These are phyloP conservation scores for Pelecanoides urinatrix DNA, from an alignment of 2,113 vertebrate genomes.

Conservation along the genomic window DNA sequence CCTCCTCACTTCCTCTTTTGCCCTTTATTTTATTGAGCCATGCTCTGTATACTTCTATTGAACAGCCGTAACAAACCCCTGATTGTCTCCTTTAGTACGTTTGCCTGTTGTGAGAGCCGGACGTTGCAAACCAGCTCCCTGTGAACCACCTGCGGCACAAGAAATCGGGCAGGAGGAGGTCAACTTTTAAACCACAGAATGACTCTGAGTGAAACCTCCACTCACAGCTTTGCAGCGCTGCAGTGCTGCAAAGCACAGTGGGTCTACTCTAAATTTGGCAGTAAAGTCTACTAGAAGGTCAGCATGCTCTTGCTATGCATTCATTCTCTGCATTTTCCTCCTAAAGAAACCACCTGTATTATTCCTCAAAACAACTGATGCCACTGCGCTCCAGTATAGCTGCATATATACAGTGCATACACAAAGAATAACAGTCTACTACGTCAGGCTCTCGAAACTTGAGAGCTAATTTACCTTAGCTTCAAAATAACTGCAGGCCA, in stretches of 20 bases:
- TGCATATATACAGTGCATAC: too few species aligned
- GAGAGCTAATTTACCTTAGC: not conserved
- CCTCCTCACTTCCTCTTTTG: not conserved
- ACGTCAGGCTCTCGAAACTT: not conserved
- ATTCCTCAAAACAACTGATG: not conserved
- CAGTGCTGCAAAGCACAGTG: not conserved
- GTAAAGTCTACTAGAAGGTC: not conserved
- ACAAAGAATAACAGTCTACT: not conserved
- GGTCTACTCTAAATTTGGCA: not conserved
- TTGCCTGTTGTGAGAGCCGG: not conserved
- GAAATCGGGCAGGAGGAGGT: not conserved
- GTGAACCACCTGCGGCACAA: not conserved
- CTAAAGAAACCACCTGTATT: not conserved
- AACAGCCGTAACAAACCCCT: not conserved
- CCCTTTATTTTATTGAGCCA: not conserved
- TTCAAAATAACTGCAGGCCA: not conserved
- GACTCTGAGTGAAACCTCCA: not conserved
- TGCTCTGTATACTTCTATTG: not conserved
- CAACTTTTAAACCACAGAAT: not conserved
- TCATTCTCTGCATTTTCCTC: not conserved
- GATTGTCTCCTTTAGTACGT: not conserved
- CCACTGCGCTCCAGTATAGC: not conserved
- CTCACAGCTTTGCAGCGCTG: not conserved
- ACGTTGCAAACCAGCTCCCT: not conserved
- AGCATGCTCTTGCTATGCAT: not conserved